Percentiles rank a stretch among this genome's conserved stretches.
Conservation (phyloP, 2,113 vertebrate species). For the Polypterus senegalus region DNA sequence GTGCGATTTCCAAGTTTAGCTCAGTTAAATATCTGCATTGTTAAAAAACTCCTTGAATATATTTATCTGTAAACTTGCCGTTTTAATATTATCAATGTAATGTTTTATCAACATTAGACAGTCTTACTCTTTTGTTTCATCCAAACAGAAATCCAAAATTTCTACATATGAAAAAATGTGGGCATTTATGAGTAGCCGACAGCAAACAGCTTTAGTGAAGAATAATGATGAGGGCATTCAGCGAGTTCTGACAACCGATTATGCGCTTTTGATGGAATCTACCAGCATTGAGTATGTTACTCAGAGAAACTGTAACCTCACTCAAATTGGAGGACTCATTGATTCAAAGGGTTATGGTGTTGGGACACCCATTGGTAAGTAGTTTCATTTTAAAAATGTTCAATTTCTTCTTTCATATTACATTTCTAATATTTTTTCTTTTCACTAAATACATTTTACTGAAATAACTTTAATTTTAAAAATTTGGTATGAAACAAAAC, state of each 20-base stretch:
- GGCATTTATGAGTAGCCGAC: conserved; percentile 96
- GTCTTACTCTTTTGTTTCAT: conserved; percentile 1
- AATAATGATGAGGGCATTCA: conserved; percentile 91
- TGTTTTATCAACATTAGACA: not conserved
- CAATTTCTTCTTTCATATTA: too few relatives aligned
- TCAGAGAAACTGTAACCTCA: conserved; percentile 96
- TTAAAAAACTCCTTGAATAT: too few relatives aligned
- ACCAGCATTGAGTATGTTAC: conserved; percentile 96
- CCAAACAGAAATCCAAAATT: conserved; percentile 86
- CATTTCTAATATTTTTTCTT: too few relatives aligned
- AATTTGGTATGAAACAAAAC: too few relatives aligned
- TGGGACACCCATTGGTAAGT: conserved; percentile 89
- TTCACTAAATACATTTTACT: too few relatives aligned
- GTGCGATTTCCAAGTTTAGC: too few relatives aligned
- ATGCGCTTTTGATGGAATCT: conserved; percentile 93
- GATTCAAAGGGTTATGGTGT: conserved; percentile 96
- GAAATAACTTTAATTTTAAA: too few relatives aligned
- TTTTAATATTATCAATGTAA: too few relatives aligned
- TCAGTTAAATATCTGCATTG: too few relatives aligned
- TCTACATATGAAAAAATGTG: conserved; percentile 98
- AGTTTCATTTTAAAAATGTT: not conserved
- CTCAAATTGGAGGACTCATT: conserved; percentile 91
- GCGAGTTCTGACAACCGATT: conserved; percentile 85
- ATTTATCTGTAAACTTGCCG: too few relatives aligned
- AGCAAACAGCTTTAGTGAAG: conserved; percentile 83